Conservation (phyloP, 2,888 invertebrate genomes). For the Steromphala cineraria region DNA sequence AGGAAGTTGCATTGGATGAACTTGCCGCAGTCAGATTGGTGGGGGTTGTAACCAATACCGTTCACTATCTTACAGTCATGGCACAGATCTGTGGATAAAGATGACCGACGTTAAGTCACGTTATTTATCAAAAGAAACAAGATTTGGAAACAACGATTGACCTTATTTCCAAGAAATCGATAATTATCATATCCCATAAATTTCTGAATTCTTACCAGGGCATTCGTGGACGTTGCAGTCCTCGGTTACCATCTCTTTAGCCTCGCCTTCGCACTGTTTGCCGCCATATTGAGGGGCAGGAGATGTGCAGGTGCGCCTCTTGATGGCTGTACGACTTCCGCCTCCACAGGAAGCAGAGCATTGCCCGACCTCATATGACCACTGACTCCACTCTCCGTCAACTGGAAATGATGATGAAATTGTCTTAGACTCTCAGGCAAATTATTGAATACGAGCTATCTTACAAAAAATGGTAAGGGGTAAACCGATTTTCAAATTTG, state of each 20-base stretch:
- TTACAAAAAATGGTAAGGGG: too few relatives aligned
- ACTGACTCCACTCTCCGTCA: background rate
- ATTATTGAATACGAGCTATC: too few relatives aligned
- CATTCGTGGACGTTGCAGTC: constrained; percentile 5
- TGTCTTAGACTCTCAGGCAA: too few relatives aligned
- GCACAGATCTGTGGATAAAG: constrained; percentile 33
- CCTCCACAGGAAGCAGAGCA: constrained; percentile 17
- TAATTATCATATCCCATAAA: too few relatives aligned
- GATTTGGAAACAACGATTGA: too few relatives aligned
- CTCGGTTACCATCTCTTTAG: background rate
- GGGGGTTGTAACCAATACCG: constrained; percentile 45
- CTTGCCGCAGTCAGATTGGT: constrained; percentile 37
- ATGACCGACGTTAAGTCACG: background rate
- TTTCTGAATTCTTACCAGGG: background rate
- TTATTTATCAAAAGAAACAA: too few relatives aligned
- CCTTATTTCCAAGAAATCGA: too few relatives aligned
- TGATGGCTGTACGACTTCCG: background rate
- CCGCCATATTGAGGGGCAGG: constrained; percentile 23
- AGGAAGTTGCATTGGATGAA: constrained; percentile 41
- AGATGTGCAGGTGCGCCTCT: constrained; percentile 2
- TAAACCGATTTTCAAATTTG: too few relatives aligned
- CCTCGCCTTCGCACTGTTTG: constrained; percentile 1
- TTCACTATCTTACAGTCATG: constrained; percentile 36
- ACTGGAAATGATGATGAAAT: background rate
- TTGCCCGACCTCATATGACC: background rate